These are phyloP conservation scores for Anisognathus igniventris DNA, from an alignment of 2,797 vertebrate species.

Conservation along the genomic window DNA sequence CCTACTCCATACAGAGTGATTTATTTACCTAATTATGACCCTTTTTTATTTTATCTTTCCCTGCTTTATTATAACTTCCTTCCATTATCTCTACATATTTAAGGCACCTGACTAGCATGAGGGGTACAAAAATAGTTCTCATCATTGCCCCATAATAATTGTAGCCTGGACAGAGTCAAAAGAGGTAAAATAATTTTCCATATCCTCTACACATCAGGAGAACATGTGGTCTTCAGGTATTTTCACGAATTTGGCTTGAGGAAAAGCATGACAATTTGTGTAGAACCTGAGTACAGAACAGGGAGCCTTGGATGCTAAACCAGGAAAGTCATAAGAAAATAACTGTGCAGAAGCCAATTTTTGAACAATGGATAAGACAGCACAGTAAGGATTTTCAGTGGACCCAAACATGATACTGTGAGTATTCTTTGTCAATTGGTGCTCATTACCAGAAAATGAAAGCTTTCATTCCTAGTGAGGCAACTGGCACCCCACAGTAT, in stretches of 20 bases:
- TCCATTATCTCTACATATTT: background rate
- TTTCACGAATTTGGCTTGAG: background rate
- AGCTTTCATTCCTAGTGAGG: background rate
- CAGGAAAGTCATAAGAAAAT: background rate
- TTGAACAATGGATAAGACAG: background rate
- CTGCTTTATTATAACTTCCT: background rate
- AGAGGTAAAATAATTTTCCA: background rate
- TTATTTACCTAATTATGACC: background rate
- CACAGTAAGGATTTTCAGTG: background rate
- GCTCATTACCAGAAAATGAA: background rate
- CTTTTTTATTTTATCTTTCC: background rate
- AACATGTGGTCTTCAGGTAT: background rate
- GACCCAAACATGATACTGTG: background rate
- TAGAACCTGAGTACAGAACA: background rate
- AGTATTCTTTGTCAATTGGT: background rate
- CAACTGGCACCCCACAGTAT: background rate
- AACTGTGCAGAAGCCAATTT: background rate
- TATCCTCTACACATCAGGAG: background rate
- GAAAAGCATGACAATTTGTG: accelerated
- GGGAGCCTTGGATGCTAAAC: background rate
- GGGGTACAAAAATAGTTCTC: background rate
- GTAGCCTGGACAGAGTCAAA: background rate
- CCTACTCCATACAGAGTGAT: background rate
- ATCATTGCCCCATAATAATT: background rate
- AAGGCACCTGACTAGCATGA: background rate